Percentiles rank a stretch among this genome's conserved stretches.
These are phyloP conservation scores for Atta cephalotes DNA, from an alignment of 1,140 invertebrate genomes.

Conservation along the genomic window DNA sequence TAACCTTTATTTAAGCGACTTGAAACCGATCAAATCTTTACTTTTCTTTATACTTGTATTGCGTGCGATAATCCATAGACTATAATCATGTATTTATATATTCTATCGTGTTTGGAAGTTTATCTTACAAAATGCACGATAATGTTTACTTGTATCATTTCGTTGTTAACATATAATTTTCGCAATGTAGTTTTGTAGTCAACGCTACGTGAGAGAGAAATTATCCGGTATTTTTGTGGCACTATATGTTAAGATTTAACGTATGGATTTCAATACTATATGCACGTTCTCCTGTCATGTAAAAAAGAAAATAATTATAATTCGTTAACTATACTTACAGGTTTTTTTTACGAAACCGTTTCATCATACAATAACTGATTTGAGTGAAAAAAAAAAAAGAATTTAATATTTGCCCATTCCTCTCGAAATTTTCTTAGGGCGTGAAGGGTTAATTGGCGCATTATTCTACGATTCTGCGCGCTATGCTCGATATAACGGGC, in stretches of 20 bases:
- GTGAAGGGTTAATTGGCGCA: slow-evolving; percentile 57
- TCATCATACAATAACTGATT: not conserved
- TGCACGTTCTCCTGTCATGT: not conserved
- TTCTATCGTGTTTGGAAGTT: not conserved
- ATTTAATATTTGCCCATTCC: slow-evolving; percentile 30
- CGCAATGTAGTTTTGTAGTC: slow-evolving; percentile 30
- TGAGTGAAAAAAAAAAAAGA: not conserved
- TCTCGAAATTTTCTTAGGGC: slow-evolving; percentile 32
- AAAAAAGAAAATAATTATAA: not conserved
- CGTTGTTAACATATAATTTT: slow-evolving; percentile 25
- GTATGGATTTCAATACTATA: not conserved
- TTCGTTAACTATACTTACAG: not conserved
- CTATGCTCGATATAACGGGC: slow-evolving; percentile 42
- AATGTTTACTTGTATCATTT: slow-evolving; percentile 1
- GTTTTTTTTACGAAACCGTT: not conserved
- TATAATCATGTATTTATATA: slow-evolving; percentile 17
- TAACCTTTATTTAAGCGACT: slow-evolving; percentile 11
- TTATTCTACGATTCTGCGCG: slow-evolving; percentile 44
- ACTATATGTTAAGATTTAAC: not conserved
- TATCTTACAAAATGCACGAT: slow-evolving; percentile 13
- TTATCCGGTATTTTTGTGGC: not conserved
- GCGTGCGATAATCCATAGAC: not conserved
- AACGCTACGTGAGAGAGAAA: not conserved
- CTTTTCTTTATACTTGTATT: not conserved
- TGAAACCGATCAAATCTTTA: not conserved